These are phyloP conservation scores for Mirza zaza DNA, from an alignment of 2,113 vertebrate species.

Conservation along the genomic window DNA sequence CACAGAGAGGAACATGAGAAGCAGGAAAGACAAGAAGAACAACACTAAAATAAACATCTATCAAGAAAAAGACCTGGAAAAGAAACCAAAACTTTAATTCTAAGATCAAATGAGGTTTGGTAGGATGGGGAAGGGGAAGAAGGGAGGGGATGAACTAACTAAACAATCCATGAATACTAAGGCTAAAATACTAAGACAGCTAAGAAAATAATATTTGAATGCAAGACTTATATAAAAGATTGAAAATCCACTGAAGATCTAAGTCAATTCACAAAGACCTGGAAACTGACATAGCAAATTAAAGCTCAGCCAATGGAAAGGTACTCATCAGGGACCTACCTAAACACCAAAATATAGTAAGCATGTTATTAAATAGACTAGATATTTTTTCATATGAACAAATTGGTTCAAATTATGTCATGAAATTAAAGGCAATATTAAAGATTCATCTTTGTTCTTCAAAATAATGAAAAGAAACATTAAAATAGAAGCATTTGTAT, in stretches of 20 bases:
- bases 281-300: neutral
- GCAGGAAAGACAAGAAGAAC: slow-evolving; percentile 71
- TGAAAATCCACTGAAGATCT: neutral
- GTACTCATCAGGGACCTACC: neutral
- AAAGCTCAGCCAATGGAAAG: slow-evolving; percentile 22
- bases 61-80: slow-evolving; percentile 73
- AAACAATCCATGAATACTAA: slow-evolving; percentile 37
- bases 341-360: neutral
- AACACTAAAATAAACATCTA: slow-evolving; percentile 74
- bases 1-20: slow-evolving; percentile 69
- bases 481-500: neutral
- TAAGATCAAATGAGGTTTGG: slow-evolving; percentile 50
- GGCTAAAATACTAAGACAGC: slow-evolving; percentile 19
- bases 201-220: slow-evolving; percentile 39
- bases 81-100: slow-evolving; percentile 76
- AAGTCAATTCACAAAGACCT: slow-evolving; percentile 24
- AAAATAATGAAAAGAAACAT: slow-evolving; percentile 11
- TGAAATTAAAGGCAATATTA: neutral
- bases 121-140: rapidly evolving
- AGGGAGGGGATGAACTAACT: neutral
- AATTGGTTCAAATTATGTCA: slow-evolving; percentile 19
- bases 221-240: slow-evolving; percentile 14
- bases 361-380: neutral
- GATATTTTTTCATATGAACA: neutral
- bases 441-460: neutral